Percentiles rank a stretch among this genome's conserved stretches.
Conservation (phyloP, 2,797 vertebrate species). For the Avahi laniger region DNA sequence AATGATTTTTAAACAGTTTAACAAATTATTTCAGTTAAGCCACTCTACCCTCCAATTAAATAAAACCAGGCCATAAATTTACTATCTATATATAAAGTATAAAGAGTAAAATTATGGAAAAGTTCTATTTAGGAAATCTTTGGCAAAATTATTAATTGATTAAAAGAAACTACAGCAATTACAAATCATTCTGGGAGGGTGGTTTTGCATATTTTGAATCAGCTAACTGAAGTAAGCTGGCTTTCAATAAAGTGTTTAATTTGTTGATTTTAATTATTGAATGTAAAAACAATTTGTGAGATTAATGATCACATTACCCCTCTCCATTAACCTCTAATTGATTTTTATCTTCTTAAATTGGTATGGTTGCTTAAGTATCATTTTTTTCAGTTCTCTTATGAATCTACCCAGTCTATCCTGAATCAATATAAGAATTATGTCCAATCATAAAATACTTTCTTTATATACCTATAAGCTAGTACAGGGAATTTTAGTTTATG, state of each 20-base stretch:
- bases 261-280: conserved; percentile 54
- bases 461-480: background rate
- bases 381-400: background rate
- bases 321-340: background rate
- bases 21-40: conserved; percentile 15
- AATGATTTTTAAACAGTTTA: conserved; percentile 1
- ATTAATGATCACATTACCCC: background rate
- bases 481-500: background rate
- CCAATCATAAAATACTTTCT: background rate
- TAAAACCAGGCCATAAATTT: background rate
- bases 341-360: conserved; percentile 51
- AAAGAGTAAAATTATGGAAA: conserved; percentile 4
- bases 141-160: conserved; percentile 18
- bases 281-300: conserved; percentile 13
- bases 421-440: conserved; percentile 26
- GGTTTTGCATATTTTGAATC: background rate
- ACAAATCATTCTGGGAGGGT: background rate
- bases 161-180: background rate
- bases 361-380: background rate
- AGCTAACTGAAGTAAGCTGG: background rate
- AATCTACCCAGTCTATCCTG: background rate
- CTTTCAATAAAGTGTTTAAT: conserved; percentile 38
- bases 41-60: background rate
- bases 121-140: background rate
- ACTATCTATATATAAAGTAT: conserved; percentile 6